Evolutionary conservation across 2,113 vertebrate species (phyloP).

Genomic region (Pluvianellus socialis): DNA sequence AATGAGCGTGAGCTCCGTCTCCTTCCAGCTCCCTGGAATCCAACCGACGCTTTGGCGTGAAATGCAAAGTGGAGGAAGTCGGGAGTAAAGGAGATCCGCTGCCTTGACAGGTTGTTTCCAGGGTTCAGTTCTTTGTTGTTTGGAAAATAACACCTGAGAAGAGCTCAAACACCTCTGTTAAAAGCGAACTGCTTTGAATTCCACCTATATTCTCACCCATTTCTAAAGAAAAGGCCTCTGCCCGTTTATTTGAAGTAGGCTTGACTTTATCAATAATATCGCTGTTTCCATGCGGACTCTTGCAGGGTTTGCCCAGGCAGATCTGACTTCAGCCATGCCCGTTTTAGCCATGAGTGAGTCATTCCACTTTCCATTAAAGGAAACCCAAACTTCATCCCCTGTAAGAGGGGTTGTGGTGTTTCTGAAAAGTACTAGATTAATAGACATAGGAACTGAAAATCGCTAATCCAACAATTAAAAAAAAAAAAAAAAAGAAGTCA

Average conservation of each 20-base stretch:
- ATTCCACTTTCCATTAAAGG: background rate
- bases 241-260: background rate
- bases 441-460: background rate
- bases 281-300: rapidly evolving
- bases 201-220: rapidly evolving
- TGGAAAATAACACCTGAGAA: background rate
- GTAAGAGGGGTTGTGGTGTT: background rate
- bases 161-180: background rate
- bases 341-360: background rate
- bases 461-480: background rate
- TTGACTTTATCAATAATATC: background rate
- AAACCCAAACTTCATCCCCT: background rate
- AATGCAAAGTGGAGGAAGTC: background rate
- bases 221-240: background rate
- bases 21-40: constrained; percentile 19
- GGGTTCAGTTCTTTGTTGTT: background rate
- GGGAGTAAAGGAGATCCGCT: background rate
- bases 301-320: background rate
- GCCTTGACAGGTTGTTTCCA: background rate
- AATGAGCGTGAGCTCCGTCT: background rate
- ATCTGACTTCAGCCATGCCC: background rate
- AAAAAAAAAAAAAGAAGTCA: too few relatives aligned
- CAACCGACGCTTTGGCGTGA: rapidly evolving
- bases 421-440: background rate
- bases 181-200: background rate